These are phyloP conservation scores for Spongilla lacustris DNA, from an alignment of 37 sponge, comb jelly and placozoan species.

Conservation along the genomic window DNA sequence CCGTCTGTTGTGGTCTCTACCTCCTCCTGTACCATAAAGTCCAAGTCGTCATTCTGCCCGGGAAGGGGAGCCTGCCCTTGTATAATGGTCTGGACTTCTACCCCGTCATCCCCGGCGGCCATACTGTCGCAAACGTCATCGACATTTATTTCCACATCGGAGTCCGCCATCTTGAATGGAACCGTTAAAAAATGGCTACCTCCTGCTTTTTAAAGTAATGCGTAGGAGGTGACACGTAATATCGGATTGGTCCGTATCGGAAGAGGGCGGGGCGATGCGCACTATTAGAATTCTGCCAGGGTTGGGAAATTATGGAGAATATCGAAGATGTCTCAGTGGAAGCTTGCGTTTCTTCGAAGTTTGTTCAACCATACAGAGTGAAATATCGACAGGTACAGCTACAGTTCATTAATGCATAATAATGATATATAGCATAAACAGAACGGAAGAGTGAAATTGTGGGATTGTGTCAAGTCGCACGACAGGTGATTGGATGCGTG, in stretches of 20 bases:
- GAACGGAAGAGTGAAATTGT: conserved; percentile 72
- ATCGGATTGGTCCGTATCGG: not conserved
- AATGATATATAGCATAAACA: not conserved
- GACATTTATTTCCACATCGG: conserved; percentile 64
- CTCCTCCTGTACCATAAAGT: conserved; percentile 88
- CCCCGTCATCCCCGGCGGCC: conserved; percentile 65
- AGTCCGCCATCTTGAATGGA: conserved; percentile 74
- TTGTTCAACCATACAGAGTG: conserved; percentile 83
- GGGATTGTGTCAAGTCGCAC: conserved; percentile 90
- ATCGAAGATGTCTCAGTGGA: conserved; percentile 62
- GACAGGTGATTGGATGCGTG: conserved; percentile 75
- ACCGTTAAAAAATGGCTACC: conserved; percentile 53
- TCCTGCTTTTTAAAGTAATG: not conserved
- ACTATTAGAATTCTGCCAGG: not conserved
- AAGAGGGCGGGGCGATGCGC: not conserved
- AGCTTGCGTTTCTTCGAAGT: conserved; percentile 69
- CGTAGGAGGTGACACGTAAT: conserved; percentile 7
- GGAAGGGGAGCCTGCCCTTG: conserved; percentile 61
- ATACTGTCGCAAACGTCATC: conserved; percentile 67
- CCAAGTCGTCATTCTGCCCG: conserved; percentile 61
- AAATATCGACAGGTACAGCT: conserved; percentile 77
- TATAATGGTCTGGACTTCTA: conserved; percentile 84
- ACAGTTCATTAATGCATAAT: not conserved
- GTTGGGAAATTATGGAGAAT: conserved; percentile 65
- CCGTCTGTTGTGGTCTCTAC: conserved; percentile 88